Evolutionary conservation across 2,888 invertebrate species (phyloP).

Genomic region (Drosophila sordidapex): DNA sequence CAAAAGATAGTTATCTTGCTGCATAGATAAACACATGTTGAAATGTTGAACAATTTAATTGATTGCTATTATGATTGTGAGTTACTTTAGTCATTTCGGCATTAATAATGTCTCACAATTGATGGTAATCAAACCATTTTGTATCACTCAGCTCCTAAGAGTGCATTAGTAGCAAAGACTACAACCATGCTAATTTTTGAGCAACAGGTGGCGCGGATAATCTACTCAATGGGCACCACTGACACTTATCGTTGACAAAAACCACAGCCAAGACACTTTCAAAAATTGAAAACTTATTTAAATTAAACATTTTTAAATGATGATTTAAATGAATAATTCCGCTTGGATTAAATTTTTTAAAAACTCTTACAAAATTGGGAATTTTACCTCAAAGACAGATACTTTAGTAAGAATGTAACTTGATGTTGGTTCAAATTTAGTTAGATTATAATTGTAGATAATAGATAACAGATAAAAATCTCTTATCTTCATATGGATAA

Average conservation of each 20-base stretch:
- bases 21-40: neutral
- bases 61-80: neutral
- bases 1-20: neutral
- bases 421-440: neutral
- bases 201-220: conserved; percentile 14
- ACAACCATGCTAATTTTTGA: neutral
- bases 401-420: neutral
- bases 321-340: neutral
- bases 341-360: neutral
- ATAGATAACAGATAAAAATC: neutral
- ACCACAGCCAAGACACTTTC: neutral
- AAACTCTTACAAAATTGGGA: neutral
- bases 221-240: conserved; percentile 22
- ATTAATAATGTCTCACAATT: too few species aligned
- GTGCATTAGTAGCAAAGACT: conserved; percentile 4
- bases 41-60: neutral
- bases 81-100: neutral
- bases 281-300: neutral
- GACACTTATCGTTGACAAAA: neutral
- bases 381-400: neutral
- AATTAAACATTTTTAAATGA: neutral
- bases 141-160: neutral
- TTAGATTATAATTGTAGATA: neutral
- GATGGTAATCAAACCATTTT: neutral
- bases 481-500: neutral